These are phyloP conservation scores for Drosophila pseudotalamancana DNA, from an alignment of 2,888 invertebrate genomes.

Conservation along the genomic window DNA sequence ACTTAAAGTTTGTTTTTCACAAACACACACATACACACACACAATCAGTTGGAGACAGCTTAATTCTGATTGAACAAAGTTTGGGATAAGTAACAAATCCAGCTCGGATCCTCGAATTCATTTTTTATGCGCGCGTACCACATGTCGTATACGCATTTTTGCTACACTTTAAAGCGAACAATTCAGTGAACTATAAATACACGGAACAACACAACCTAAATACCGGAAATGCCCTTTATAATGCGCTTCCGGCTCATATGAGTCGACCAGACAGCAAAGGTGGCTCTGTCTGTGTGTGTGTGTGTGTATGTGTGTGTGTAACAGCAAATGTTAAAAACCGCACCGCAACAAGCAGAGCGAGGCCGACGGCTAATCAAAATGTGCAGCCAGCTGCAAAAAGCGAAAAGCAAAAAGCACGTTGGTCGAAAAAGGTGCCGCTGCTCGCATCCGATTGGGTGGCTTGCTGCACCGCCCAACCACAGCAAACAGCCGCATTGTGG, in stretches of 20 bases:
- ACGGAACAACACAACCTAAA: conserved; percentile 53
- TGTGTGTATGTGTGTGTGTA: conserved; percentile 9
- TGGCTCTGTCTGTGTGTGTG: not conserved
- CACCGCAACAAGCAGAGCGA: conserved; percentile 43
- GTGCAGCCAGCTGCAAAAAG: conserved; percentile 74
- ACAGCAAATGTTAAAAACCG: conserved; percentile 64
- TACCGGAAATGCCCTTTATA: conserved; percentile 80
- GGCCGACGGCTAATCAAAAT: conserved; percentile 70
- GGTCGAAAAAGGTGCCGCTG: conserved; percentile 29
- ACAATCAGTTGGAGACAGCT: conserved; percentile 35
- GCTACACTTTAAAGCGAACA: conserved; percentile 46
- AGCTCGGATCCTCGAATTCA: conserved; percentile 29
- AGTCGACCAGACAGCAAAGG: conserved; percentile 46
- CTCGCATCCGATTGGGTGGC: conserved; percentile 16
- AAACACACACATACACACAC: conserved; percentile 2
- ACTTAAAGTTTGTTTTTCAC: conserved; percentile 43
- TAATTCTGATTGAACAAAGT: conserved; percentile 64
- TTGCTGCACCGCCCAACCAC: conserved; percentile 31
- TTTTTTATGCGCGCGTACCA: conserved; percentile 49
- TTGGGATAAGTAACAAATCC: conserved; percentile 28
- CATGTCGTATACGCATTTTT: conserved; percentile 42
- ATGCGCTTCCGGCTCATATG: conserved; percentile 77
- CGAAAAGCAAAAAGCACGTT: too few relatives aligned
- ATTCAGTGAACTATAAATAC: conserved; percentile 46
- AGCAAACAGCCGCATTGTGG: conserved; percentile 46